phyloP scores from a whole-genome alignment of 2,888 invertebrate genomes.

The Junonia oenone region DNA sequence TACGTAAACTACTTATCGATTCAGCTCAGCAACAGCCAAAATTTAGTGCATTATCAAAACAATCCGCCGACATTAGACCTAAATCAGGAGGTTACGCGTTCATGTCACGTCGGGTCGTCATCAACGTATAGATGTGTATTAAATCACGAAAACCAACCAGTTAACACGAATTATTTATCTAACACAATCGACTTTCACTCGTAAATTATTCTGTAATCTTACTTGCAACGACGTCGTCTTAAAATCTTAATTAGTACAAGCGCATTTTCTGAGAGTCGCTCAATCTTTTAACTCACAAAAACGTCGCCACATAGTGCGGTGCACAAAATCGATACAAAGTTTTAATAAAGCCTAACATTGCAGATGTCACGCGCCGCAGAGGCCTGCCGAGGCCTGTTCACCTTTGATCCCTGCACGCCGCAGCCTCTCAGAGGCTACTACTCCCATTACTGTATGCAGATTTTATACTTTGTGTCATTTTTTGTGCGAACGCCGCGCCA shows the following conservation, averaged over 20 bases:
- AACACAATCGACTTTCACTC: background rate
- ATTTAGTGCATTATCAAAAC: constrained; percentile 1
- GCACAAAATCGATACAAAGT: constrained; percentile 23
- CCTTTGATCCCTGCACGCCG: constrained; percentile 61
- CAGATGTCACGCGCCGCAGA: constrained; percentile 27
- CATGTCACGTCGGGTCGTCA: background rate
- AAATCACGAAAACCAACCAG: background rate
- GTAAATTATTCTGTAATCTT: background rate
- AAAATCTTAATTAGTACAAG: background rate
- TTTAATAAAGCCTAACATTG: constrained; percentile 26
- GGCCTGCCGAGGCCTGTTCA: constrained; percentile 34
- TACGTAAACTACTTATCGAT: background rate
- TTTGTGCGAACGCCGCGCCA: constrained; percentile 59
- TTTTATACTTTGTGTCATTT: constrained; percentile 76
- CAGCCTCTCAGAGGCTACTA: constrained; percentile 64
- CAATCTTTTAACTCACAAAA: background rate
- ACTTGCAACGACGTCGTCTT: background rate
- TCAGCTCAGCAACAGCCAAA: background rate
- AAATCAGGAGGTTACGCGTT: constrained; percentile 1
- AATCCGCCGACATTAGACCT: background rate
- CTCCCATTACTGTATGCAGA: constrained; percentile 72
- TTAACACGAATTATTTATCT: background rate
- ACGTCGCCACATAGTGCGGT: constrained; percentile 1
- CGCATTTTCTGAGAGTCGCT: background rate
- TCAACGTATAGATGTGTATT: background rate